Evolutionary conservation across 2,888 invertebrate species (phyloP), one percentile per base, ranked within the genome.

Genomic region (Eupithecia abbreviata): DNA sequence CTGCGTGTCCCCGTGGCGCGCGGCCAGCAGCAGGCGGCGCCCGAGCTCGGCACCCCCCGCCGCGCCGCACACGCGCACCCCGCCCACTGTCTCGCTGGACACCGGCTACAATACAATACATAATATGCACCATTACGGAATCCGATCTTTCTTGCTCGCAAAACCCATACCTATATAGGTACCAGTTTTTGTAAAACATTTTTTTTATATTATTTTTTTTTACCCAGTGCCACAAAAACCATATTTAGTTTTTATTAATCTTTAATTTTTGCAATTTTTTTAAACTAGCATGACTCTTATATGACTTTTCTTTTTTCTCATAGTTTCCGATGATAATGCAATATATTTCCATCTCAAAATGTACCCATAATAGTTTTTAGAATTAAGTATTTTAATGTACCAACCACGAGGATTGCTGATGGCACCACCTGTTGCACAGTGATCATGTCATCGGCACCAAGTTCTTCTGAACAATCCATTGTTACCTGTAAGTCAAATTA

Each of bases 11-110:
- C 98, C 98, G 82, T 97, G 96, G 82, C 97, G 96, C 66, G 98
- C 97, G 74, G 97, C 97, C 87, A 97, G 96, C 82, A 99, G 93
- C 85, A 99, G 95, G 77, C 97, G 96, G 85, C 98, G 98, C 18
- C 99, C 66, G 71, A 67, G 72, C 80, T 58, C 68, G 42, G 55
- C 74, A 74, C 41, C 74, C 72, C 74, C 68, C 43, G n/a, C 45
- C 68, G 68, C 71, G 12, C 68, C 43, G 67, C 77, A 30, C 75
- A 76, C 75, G 98, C 68, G 45, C n/a, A 15, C 67, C 74, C 42
- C 71, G 47, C 51, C 69, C 81, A 41, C 67, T 41, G 45, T 72
- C 75, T 18, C 74, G 72, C 73, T 73, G 3, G 42, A 15, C 73
- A 75, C 80, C 76, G 82, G 65, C 83, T 78, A 69, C 13, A 72